Conservation (phyloP, 2,888 invertebrate species). For the Catocala nupta region DNA sequence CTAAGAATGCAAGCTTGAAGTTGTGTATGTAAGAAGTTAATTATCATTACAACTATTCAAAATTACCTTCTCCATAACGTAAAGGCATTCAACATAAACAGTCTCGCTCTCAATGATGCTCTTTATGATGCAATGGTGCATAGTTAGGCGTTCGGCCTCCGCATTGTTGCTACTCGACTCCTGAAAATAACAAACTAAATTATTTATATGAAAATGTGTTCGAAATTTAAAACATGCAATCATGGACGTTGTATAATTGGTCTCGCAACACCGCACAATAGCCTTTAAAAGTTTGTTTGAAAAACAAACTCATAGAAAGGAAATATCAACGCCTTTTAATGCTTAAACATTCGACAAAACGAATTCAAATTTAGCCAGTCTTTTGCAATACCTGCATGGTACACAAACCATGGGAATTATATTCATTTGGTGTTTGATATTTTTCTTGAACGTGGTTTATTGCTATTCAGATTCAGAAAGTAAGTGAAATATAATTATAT, state of each 20-base stretch:
- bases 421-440: constrained; percentile 47
- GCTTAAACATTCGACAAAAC: constrained; percentile 37
- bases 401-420: constrained; percentile 54
- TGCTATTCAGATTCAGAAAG: constrained; percentile 67
- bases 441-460: constrained; percentile 50
- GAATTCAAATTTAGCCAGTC: constrained; percentile 34
- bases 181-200: constrained; percentile 57
- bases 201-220: constrained; percentile 21
- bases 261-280: constrained; percentile 59
- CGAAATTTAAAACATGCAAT: constrained; percentile 28
- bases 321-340: constrained; percentile 44
- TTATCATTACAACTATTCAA: not conserved
- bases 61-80: constrained; percentile 94
- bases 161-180: constrained; percentile 86
- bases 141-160: constrained; percentile 93
- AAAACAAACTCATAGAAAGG: constrained; percentile 54
- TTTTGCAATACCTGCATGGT: constrained; percentile 42
- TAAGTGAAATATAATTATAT: constrained; percentile 56
- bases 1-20: no score
- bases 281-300: constrained; percentile 57
- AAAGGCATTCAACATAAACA: constrained; percentile 95
- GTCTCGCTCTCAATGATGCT: constrained; percentile 97
- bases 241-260: constrained; percentile 50
- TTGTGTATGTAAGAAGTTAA: no score
- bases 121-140: constrained; percentile 95